phyloP scores from a whole-genome alignment of 1,140 invertebrate genomes.

The Diorhabda elongata region DNA sequence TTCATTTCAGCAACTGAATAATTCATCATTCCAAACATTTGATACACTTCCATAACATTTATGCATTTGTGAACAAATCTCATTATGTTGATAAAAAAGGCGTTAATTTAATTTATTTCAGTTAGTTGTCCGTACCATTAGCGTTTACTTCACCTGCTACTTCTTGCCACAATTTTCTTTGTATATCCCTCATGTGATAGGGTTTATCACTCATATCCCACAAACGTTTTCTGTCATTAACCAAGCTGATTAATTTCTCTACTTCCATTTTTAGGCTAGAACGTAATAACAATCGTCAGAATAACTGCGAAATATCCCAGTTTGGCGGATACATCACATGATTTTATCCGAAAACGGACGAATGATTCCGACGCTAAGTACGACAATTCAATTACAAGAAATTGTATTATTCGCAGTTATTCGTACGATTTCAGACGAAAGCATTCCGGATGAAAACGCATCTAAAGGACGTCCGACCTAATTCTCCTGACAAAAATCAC shows the following conservation, averaged over 20 bases:
- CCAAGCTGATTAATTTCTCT: neutral
- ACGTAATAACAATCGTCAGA: too few species aligned
- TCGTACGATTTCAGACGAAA: constrained; percentile 8
- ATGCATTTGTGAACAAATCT: neutral
- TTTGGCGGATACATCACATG: too few species aligned
- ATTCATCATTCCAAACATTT: neutral
- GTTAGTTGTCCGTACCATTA: neutral
- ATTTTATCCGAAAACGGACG: constrained; percentile 3
- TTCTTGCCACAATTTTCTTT: neutral
- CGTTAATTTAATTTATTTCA: constrained; percentile 4
- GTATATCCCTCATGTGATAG: neutral
- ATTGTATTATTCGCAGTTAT: constrained; percentile 2
- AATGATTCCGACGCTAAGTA: constrained; percentile 3
- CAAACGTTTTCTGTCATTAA: neutral
- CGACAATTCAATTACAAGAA: neutral
- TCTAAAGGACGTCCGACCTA: neutral
- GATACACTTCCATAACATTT: neutral
- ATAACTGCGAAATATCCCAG: too few species aligned
- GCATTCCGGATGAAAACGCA: constrained; percentile 4
- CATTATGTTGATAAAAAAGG: constrained; percentile 5
- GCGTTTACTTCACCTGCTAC: neutral
- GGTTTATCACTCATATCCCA: neutral
- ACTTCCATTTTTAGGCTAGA: neutral
- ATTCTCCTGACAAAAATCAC: neutral
- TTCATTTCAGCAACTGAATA: constrained; percentile 13